Conservation (phyloP, 2,888 invertebrate species). For the Proisotoma minuta region DNA sequence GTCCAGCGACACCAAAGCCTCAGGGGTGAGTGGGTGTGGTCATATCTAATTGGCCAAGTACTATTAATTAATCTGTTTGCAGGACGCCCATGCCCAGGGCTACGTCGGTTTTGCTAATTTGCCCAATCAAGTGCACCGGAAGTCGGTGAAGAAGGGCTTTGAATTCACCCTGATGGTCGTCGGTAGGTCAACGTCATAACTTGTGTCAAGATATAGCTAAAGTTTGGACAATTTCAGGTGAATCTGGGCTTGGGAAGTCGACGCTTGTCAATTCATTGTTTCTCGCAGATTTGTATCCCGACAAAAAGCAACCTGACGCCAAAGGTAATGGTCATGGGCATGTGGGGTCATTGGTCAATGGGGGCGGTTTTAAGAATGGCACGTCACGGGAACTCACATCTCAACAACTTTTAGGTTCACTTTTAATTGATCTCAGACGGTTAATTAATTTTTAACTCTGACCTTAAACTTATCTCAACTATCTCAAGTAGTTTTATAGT, state of each 20-base stretch:
- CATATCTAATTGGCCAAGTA: too few species aligned
- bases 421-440: too few species aligned
- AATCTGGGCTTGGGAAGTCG: constrained; percentile 89
- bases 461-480: too few species aligned
- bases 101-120: constrained; percentile 92
- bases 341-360: not conserved
- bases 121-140: constrained; percentile 93
- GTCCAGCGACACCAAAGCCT: too few species aligned
- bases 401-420: constrained; percentile 34
- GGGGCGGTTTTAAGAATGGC: constrained; percentile 24
- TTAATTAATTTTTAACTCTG: too few species aligned
- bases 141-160: constrained; percentile 95
- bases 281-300: constrained; percentile 89
- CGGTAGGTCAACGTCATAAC: too few species aligned
- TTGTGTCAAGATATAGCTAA: not conserved
- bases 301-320: constrained; percentile 56
- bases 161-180: constrained; percentile 97
- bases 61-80: too few species aligned
- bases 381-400: constrained; percentile 22
- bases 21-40: too few species aligned
- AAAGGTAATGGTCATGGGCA: constrained; percentile 35
- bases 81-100: constrained; percentile 17
- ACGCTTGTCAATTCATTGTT: constrained; percentile 93
- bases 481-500: too few species aligned
- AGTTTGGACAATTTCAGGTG: constrained; percentile 53